A percentile compares a stretch with the other conserved stretches of the same genome.
phyloP scores from a whole-genome alignment of 2,113 vertebrate genomes.

The Tychaedon coryphoeus region DNA sequence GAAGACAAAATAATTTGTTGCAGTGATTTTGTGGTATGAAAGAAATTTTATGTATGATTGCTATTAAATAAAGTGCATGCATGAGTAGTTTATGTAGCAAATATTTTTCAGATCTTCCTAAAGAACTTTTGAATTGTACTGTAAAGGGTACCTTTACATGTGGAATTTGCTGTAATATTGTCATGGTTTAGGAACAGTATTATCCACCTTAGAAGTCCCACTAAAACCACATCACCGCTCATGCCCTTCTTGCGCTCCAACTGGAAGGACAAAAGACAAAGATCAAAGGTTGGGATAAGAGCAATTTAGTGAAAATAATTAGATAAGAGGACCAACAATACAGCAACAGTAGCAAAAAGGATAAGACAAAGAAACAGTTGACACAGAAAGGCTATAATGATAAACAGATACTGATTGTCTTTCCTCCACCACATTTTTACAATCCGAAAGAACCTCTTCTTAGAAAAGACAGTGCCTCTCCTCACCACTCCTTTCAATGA shows the following conservation, averaged over 20 bases:
- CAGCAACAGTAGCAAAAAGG: neutral
- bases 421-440: neutral
- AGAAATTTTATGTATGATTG: neutral
- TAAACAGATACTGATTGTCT: neutral
- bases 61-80: neutral
- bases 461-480: neutral
- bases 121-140: neutral
- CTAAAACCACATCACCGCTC: fast-evolving
- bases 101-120: neutral
- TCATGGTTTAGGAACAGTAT: neutral
- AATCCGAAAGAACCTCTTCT: neutral
- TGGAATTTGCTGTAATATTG: neutral
- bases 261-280: neutral
- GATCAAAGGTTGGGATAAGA: neutral
- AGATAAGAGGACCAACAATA: neutral
- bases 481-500: neutral
- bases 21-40: neutral
- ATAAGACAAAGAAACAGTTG: neutral
- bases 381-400: neutral
- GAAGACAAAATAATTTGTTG: neutral
- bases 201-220: neutral
- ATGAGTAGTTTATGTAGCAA: neutral
- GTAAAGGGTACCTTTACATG: neutral
- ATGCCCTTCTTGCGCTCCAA: fast-evolving
- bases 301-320: neutral